A percentile compares a stretch with the other conserved stretches of the same genome.
Conservation (phyloP, 2,888 invertebrate genomes). For the Diplazon laetatorius region DNA sequence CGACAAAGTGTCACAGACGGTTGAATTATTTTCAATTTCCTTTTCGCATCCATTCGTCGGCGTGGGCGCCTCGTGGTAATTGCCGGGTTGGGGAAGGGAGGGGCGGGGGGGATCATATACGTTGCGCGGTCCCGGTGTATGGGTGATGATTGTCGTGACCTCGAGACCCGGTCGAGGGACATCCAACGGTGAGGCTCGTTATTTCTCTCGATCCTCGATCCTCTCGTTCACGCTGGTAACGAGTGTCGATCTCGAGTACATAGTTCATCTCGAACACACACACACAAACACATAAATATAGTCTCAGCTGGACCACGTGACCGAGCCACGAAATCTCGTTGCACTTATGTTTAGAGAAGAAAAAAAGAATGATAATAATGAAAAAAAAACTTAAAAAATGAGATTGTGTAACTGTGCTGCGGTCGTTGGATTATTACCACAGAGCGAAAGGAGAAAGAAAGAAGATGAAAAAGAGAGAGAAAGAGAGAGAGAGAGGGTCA, state of each 20-base stretch:
- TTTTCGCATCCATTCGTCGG: constrained; percentile 30
- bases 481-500: too few species aligned
- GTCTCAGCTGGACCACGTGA: neutral
- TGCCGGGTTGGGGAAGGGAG: too few species aligned
- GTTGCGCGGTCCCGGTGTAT: constrained; percentile 54
- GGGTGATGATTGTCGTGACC: constrained; percentile 63
- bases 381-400: constrained; percentile 47
- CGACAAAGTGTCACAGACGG: too few species aligned
- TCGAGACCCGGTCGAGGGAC: constrained; percentile 64
- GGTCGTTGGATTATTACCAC: constrained; percentile 52
- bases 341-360: too few species aligned
- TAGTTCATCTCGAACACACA: too few species aligned
- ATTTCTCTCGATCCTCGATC: constrained; percentile 56
- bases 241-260: constrained; percentile 9
- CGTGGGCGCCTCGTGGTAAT: constrained; percentile 52
- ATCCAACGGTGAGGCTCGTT: constrained; percentile 62
- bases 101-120: too few species aligned
- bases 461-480: too few species aligned
- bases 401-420: constrained; percentile 58
- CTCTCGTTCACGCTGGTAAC: constrained; percentile 53
- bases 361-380: too few species aligned
- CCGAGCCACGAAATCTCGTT: constrained; percentile 25
- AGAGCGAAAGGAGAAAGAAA: constrained; percentile 43
- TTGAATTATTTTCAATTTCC: constrained; percentile 17
- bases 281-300: neutral